Base-by-base conservation (phyloP, 2,113 vertebrate species). In the Prolemur simus region DNA sequence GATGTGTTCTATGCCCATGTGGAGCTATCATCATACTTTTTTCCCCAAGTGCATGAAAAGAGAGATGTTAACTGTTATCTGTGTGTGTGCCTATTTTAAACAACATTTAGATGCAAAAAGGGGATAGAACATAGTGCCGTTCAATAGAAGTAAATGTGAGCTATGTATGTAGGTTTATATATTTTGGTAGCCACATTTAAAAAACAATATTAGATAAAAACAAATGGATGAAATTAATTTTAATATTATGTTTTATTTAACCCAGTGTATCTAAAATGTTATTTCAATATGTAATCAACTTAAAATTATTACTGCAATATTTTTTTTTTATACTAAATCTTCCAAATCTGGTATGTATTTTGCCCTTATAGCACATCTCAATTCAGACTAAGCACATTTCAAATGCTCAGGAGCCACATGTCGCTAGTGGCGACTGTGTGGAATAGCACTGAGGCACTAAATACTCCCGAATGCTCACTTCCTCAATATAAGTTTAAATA, bases 181-280 rank as follows among this genome's bases (percentile, higher is more conserved):
- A 73, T 95, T 95, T 42, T 96, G 17, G 15, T 60, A 95, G 66
- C 29, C 37, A 66, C 18, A 27, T 93, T 94, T 25, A 91, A 88
- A 88, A 81, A 13, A 63, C 29, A 63, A 27, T 52, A 15, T 52
- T 52, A 52, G 17, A 52, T 18, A 3, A 52, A 88, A 68, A 64
- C 34, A 85, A 77, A 80, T 42, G 80, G 37, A 6, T 76, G 8
- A 93, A 45, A 77, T 88, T 71, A 78, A 42, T 60, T 78, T 80
- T 20, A 77, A 37, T 71, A 45, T 10, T 47, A 14, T 54, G 20
- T 56, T 64, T 90, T 78, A 56, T 69, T 87, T 87, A 81, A 63
- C 17, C 23, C 27, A 81, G 3, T 88, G 32, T 88, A 88, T 73
- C 34, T 91, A 25, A 82, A 89, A 63, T 81, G 52, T 88, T 93